Evolutionary conservation across 2,797 vertebrate genomes (phyloP).

Genomic region (Anomalospiza imberbis): DNA sequence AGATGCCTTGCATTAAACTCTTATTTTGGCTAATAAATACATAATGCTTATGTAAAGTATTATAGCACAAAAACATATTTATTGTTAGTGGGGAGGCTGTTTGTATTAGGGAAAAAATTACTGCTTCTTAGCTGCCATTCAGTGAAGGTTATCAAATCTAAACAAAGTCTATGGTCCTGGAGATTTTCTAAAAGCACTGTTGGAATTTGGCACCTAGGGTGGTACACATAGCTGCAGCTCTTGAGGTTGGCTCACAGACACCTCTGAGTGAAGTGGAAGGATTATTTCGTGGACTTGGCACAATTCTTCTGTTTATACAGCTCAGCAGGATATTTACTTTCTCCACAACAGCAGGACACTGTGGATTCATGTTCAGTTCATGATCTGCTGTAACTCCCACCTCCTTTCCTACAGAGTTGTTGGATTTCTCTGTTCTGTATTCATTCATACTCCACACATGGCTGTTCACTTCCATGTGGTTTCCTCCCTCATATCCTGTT

Average conservation of each 20-base stretch:
- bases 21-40: background rate
- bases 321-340: conserved; percentile 19
- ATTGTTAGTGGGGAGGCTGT: background rate
- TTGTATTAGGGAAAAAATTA: background rate
- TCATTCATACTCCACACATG: background rate
- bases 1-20: background rate
- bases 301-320: conserved; percentile 25
- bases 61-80: background rate
- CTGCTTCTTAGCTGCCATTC: background rate
- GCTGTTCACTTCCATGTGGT: background rate
- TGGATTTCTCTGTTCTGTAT: background rate
- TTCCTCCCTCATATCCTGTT: background rate
- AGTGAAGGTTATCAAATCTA: conserved; percentile 6
- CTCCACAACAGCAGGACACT: background rate
- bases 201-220: background rate
- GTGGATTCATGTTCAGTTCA: background rate
- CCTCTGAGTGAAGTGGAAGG: background rate
- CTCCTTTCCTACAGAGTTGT: background rate
- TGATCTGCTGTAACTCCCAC: background rate
- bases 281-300: background rate
- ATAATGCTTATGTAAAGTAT: background rate
- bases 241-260: background rate
- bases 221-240: background rate
- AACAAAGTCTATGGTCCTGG: background rate
- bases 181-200: background rate